Percentiles rank a stretch among this genome's conserved stretches.
Conservation (phyloP, 1,140 invertebrate species). For the Metopolophium dirhodum region DNA sequence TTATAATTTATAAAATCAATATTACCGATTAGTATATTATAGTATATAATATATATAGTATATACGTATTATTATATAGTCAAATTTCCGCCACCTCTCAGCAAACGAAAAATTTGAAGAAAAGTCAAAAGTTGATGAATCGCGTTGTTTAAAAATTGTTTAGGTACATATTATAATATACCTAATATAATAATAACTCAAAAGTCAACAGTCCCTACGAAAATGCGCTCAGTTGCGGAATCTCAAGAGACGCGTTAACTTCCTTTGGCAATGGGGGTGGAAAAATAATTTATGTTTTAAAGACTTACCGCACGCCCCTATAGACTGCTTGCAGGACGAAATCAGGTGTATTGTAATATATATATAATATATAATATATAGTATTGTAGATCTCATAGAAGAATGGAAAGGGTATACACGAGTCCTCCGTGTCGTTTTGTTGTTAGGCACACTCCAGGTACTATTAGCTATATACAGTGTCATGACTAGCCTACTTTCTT, state of each 20-base stretch:
- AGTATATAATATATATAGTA: no score
- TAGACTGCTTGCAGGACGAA: not conserved
- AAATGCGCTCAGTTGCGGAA: not conserved
- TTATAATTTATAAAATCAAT: not conserved
- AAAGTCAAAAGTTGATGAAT: not conserved
- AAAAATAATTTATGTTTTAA: not conserved
- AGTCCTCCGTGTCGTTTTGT: conserved; percentile 22
- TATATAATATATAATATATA: not conserved
- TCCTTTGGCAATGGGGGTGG: no score
- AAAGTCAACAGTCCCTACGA: not conserved
- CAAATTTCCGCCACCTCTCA: not conserved
- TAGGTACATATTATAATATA: not conserved
- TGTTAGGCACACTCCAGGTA: not conserved
- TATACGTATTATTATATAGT: no score
- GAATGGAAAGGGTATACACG: conserved; percentile 24
- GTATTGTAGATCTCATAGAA: not conserved
- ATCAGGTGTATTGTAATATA: not conserved
- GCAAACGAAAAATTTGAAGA: not conserved
- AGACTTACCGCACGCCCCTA: no score
- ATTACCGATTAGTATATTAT: not conserved
- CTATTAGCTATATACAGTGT: not conserved
- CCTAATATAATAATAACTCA: not conserved
- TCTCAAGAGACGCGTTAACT: not conserved
- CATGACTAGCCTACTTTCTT: conserved; percentile 47
- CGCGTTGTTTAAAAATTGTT: no score